Conservation (phyloP, 2,797 vertebrate species). For the Eulemur mongoz region DNA sequence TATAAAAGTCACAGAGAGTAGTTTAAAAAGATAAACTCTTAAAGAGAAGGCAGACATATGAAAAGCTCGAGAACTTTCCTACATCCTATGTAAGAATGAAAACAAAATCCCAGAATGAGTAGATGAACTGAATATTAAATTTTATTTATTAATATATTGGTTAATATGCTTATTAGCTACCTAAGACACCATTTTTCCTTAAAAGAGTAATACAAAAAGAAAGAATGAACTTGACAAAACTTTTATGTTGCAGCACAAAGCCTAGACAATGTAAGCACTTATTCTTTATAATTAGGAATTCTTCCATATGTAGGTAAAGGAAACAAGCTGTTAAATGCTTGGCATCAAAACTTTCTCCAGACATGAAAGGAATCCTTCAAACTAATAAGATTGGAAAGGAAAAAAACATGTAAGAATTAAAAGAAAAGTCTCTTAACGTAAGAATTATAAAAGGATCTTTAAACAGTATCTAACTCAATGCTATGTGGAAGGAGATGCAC, state of each 20-base stretch:
- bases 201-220: background rate
- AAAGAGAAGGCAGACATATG: background rate
- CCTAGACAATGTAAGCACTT: background rate
- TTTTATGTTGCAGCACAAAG: background rate
- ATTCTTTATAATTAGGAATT: background rate
- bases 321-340: constrained; percentile 13
- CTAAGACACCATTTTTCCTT: background rate
- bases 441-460: background rate
- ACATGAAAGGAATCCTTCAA: background rate
- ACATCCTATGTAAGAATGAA: background rate
- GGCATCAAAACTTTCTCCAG: background rate
- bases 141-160: background rate
- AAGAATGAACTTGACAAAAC: background rate
- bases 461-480: background rate
- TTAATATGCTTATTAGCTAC: background rate
- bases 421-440: constrained; percentile 19
- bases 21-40: constrained; percentile 65
- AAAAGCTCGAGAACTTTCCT: background rate
- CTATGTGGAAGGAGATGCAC: background rate
- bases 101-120: constrained; percentile 15
- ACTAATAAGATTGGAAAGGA: background rate
- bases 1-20: constrained; percentile 55
- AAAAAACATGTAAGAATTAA: background rate
- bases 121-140: background rate
- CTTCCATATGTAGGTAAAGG: background rate